Percentiles rank a stretch among this genome's conserved stretches.
These are phyloP conservation scores for Sialis fuliginosa DNA, from an alignment of 2,888 invertebrate genomes.

Conservation along the genomic window DNA sequence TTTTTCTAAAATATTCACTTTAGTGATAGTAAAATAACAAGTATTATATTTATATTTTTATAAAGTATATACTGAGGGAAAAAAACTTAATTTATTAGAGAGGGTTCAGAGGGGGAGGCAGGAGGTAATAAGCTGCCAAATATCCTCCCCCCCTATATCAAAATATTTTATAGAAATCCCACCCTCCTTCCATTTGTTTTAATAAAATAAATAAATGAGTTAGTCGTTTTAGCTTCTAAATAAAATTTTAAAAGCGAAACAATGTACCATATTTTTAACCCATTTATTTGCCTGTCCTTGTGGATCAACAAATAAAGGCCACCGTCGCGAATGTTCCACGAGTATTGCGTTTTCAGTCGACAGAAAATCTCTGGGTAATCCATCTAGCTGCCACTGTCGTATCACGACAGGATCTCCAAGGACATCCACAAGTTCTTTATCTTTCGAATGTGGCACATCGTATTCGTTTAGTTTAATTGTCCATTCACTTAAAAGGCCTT, in stretches of 20 bases:
- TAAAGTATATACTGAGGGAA: too few relatives aligned
- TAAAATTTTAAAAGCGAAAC: too few relatives aligned
- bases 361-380: slow-evolving; percentile 66
- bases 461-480: slow-evolving; percentile 29
- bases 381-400: slow-evolving; percentile 69
- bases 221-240: too few relatives aligned
- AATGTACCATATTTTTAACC: slow-evolving; percentile 68
- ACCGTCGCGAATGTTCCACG: slow-evolving; percentile 63
- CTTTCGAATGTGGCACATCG: slow-evolving; percentile 45
- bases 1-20: too few relatives aligned
- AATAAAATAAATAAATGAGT: too few relatives aligned
- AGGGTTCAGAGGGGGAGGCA: too few relatives aligned
- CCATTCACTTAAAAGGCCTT: slow-evolving; percentile 38
- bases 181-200: too few relatives aligned
- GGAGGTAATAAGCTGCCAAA: background rate
- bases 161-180: too few relatives aligned
- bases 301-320: slow-evolving; percentile 85
- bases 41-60: too few relatives aligned
- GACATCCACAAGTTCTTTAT: slow-evolving; percentile 45
- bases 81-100: too few relatives aligned
- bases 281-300: slow-evolving; percentile 87
- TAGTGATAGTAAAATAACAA: too few relatives aligned
- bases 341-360: slow-evolving; percentile 82
- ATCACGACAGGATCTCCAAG: slow-evolving; percentile 62
- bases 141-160: too few relatives aligned